Conservation (phyloP, 2,888 invertebrate genomes). For the Congeria kusceri region DNA sequence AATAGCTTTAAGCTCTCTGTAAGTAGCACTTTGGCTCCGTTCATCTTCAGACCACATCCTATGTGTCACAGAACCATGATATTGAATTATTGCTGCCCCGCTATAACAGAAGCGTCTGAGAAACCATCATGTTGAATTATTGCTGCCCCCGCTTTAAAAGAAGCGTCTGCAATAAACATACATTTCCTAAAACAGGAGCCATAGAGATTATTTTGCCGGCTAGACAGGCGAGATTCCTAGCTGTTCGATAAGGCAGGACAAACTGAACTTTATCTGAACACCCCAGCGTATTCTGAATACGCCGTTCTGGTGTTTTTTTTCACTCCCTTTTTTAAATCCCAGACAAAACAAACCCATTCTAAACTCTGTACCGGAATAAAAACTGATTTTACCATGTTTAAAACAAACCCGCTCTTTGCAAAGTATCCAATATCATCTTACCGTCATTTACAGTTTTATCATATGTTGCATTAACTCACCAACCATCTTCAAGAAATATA, state of each 20-base stretch:
- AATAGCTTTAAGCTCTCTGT: background rate
- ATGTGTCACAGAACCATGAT: background rate
- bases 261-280: background rate
- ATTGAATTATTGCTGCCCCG: background rate
- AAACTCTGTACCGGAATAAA: conserved; percentile 1
- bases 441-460: too few relatives aligned
- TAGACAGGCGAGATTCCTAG: too few relatives aligned
- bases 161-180: background rate
- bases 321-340: background rate
- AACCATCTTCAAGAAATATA: too few relatives aligned
- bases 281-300: background rate
- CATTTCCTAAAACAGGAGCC: too few relatives aligned
- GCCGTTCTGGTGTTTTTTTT: background rate
- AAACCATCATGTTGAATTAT: background rate
- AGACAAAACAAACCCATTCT: background rate
- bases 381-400: background rate
- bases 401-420: too few relatives aligned
- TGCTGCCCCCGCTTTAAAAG: background rate
- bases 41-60: background rate
- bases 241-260: too few relatives aligned
- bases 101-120: background rate
- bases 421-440: too few relatives aligned
- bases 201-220: too few relatives aligned
- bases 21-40: background rate
- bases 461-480: too few relatives aligned